Conservation (phyloP, 2,888 invertebrate species). For the Nomada ferruginata region DNA sequence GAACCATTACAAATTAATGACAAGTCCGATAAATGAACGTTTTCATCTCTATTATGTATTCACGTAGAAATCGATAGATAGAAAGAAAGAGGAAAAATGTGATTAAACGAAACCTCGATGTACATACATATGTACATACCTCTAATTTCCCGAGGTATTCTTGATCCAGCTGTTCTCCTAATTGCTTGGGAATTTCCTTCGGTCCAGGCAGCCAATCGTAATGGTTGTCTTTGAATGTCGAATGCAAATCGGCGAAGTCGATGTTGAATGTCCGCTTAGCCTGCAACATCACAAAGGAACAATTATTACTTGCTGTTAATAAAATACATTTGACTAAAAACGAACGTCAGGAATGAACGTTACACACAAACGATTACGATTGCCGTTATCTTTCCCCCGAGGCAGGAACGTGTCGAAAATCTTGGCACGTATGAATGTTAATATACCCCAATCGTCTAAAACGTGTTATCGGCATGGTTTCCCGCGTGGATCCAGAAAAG, state of each 20-base stretch:
- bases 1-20: background rate
- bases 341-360: conserved; percentile 41
- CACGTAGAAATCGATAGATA: too few species aligned
- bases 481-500: background rate
- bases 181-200: conserved; percentile 84
- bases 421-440: too few species aligned
- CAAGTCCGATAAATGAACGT: background rate
- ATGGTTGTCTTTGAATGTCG: conserved; percentile 83
- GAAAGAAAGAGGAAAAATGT: background rate
- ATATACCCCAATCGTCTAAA: conserved; percentile 14
- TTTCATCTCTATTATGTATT: background rate
- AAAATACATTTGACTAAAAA: background rate
- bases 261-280: conserved; percentile 84
- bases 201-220: conserved; percentile 85
- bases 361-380: too few species aligned
- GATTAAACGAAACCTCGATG: conserved; percentile 9
- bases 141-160: conserved; percentile 84
- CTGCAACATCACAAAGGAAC: conserved; percentile 80
- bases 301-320: conserved; percentile 24
- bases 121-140: conserved; percentile 80
- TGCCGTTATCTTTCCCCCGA: too few species aligned
- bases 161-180: conserved; percentile 82
- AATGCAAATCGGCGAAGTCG: conserved; percentile 82
- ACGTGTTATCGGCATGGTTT: background rate
- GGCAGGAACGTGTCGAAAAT: too few species aligned